These are phyloP conservation scores for Pseudococcus jackbeardsleyi DNA, from an alignment of 2,888 invertebrate genomes.

Conservation along the genomic window DNA sequence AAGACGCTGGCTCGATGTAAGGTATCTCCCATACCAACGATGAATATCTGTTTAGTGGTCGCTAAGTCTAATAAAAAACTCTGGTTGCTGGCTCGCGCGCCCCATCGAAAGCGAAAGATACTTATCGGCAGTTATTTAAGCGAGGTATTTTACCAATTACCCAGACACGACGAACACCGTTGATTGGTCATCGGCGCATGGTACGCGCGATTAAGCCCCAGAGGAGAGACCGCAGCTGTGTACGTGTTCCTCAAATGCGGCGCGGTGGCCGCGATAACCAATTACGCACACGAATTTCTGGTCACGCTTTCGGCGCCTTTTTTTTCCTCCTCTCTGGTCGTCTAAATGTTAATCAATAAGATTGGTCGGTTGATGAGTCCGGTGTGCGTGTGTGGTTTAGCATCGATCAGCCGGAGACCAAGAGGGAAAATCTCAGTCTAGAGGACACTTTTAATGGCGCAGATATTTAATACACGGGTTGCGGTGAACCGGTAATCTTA, in stretches of 20 bases:
- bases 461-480: not conserved
- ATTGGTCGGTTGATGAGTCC: slow-evolving; percentile 4
- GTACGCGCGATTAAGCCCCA: slow-evolving; percentile 1
- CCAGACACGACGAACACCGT: not conserved
- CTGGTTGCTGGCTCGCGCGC: not conserved
- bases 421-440: not conserved
- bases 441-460: slow-evolving; percentile 16
- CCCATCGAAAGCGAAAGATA: not conserved
- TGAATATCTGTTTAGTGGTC: not conserved
- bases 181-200: slow-evolving; percentile 14
- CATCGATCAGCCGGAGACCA: too few species aligned
- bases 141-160: slow-evolving; percentile 41
- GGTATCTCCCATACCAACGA: not conserved
- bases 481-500: not conserved
- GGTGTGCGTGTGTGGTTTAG: slow-evolving; percentile 20
- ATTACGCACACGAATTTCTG: slow-evolving; percentile 31
- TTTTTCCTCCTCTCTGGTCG: not conserved
- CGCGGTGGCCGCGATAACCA: slow-evolving; percentile 24
- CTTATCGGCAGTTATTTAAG: slow-evolving; percentile 22
- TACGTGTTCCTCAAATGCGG: slow-evolving; percentile 14
- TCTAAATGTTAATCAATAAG: slow-evolving; percentile 38
- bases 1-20: not conserved
- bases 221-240: slow-evolving; percentile 11
- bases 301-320: slow-evolving; percentile 32
- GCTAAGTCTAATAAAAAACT: slow-evolving; percentile 21